Evolutionary conservation across 2,113 vertebrate genomes (phyloP).

Genomic region (Prunella himalayana): DNA sequence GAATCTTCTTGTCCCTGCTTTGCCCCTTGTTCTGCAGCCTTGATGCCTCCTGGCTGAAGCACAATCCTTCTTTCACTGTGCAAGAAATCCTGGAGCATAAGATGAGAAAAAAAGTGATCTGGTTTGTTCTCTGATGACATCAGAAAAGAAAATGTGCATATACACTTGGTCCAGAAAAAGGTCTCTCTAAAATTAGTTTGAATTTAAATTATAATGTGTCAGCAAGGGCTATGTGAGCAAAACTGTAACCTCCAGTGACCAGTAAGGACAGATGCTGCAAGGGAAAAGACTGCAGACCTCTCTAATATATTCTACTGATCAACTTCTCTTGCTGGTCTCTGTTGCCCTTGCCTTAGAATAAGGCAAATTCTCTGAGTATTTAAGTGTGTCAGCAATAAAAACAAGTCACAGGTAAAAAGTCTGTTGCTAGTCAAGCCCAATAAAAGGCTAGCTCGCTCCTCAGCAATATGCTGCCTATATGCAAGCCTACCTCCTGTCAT

Average conservation of each 20-base stretch:
- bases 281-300: not conserved
- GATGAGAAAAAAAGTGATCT: not conserved
- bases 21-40: not conserved
- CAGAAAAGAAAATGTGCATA: not conserved
- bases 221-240: not conserved
- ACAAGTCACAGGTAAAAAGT: not conserved
- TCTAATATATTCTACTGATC: not conserved
- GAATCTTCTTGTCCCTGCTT: not conserved
- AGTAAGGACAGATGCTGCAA: not conserved
- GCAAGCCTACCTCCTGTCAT: slow-evolving; percentile 32
- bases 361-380: not conserved
- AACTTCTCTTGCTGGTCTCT: not conserved
- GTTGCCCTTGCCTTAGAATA: not conserved
- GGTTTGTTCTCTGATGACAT: not conserved
- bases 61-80: not conserved
- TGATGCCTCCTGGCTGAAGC: not conserved
- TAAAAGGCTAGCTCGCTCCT: slow-evolving; percentile 11
- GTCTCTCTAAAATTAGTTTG: not conserved
- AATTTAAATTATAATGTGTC: not conserved
- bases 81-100: not conserved
- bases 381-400: not conserved
- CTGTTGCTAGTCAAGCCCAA: not conserved
- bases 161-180: not conserved
- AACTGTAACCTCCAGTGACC: not conserved
- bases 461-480: not conserved